Conservation (phyloP, 2,113 vertebrate species). For the Oncorhynchus tshawytscha region DNA sequence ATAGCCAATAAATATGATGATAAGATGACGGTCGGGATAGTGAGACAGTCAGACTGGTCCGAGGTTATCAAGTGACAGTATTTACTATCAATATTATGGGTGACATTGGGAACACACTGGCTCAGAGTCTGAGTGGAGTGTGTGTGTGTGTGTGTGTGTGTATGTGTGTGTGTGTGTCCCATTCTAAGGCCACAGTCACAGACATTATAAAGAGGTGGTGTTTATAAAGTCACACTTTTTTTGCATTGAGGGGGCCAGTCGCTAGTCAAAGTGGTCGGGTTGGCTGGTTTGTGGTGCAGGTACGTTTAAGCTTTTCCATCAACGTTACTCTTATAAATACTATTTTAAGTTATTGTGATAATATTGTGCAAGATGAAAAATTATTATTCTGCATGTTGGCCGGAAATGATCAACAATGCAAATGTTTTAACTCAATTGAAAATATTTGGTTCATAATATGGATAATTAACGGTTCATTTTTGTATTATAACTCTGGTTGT, state of each 20-base stretch:
- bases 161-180: slow-evolving; percentile 18
- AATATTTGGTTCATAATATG: not conserved
- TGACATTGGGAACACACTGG: slow-evolving; percentile 45
- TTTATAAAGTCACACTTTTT: slow-evolving; percentile 61
- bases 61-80: slow-evolving; percentile 56
- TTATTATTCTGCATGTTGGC: no score
- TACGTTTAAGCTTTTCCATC: slow-evolving; percentile 47
- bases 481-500: no score
- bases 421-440: not conserved
- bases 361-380: not conserved
- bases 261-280: slow-evolving; percentile 37
- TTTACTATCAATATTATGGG: slow-evolving; percentile 79
- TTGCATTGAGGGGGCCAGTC: slow-evolving; percentile 40
- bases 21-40: slow-evolving; percentile 64
- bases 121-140: slow-evolving; percentile 11
- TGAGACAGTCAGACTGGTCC: slow-evolving; percentile 57
- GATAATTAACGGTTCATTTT: not conserved
- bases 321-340: slow-evolving; percentile 5
- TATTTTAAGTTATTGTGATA: not conserved
- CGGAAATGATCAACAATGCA: not conserved
- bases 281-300: slow-evolving; percentile 46
- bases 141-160: slow-evolving; percentile 17
- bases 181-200: not conserved
- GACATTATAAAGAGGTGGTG: slow-evolving; percentile 44
- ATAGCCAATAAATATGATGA: slow-evolving; percentile 64